Percentiles rank a stretch among this genome's conserved stretches.
phyloP scores from a whole-genome alignment of 2,888 invertebrate genomes.

The Macropis europaea region DNA sequence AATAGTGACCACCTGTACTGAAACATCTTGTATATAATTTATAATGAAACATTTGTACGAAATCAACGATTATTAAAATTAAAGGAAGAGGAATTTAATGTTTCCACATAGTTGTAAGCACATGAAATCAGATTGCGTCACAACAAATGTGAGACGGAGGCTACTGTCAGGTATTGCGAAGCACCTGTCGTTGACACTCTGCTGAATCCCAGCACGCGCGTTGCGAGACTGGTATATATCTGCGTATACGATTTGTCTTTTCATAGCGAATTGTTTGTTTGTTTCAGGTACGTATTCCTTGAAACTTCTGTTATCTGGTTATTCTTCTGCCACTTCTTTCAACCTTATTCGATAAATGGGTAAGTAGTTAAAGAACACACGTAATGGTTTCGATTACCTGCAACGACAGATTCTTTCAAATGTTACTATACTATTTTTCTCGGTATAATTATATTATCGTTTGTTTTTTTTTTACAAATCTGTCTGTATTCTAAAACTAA shows the following conservation, averaged over 20 bases:
- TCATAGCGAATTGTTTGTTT: constrained; percentile 12
- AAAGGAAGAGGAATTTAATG: constrained; percentile 53
- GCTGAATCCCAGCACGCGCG: background rate
- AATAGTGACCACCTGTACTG: no score
- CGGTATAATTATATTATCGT: no score
- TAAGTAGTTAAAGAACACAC: background rate
- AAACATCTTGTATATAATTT: no score
- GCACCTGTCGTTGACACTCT: constrained; percentile 12
- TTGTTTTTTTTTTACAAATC: no score
- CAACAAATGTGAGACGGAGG: background rate
- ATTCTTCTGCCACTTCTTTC: no score
- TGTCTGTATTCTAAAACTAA: no score
- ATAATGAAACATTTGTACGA: no score
- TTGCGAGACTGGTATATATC: no score
- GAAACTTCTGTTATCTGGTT: no score
- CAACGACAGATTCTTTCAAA: background rate
- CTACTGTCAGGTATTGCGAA: background rate
- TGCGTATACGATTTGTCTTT: background rate
- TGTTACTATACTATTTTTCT: no score
- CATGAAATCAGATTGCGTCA: background rate
- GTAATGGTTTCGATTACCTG: background rate
- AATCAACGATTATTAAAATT: no score
- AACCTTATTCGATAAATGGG: background rate
- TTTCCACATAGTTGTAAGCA: constrained; percentile 8
- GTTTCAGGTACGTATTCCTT: constrained; percentile 35